Evolutionary conservation across 1,140 invertebrate genomes (phyloP).

Genomic region (Pinna nobilis): DNA sequence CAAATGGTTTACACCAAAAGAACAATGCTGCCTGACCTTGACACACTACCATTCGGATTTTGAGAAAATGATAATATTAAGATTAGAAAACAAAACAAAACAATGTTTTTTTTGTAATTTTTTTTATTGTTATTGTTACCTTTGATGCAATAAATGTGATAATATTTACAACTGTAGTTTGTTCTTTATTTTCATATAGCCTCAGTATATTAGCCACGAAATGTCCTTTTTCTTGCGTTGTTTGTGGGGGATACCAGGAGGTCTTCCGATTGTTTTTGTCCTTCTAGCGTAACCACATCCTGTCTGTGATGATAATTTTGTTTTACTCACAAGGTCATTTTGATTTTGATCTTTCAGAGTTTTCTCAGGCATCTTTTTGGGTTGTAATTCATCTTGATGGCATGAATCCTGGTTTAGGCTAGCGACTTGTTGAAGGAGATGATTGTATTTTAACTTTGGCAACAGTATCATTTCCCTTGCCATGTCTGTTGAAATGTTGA

Average conservation of each 20-base stretch:
- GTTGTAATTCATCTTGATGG: not conserved
- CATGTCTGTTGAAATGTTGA: not conserved
- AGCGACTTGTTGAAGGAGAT: not conserved
- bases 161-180: not conserved
- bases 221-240: slow-evolving; percentile 2
- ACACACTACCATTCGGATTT: slow-evolving; percentile 35
- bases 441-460: slow-evolving; percentile 9
- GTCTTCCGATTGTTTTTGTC: not conserved
- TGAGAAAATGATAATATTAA: slow-evolving; percentile 4
- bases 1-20: slow-evolving; percentile 38
- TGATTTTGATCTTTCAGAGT: not conserved
- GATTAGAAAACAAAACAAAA: slow-evolving; percentile 2
- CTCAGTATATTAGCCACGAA: slow-evolving; percentile 11
- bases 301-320: not conserved
- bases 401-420: not conserved
- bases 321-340: not conserved
- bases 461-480: slow-evolving; percentile 17
- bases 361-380: not conserved
- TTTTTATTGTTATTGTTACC: slow-evolving; percentile 1
- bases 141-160: not conserved
- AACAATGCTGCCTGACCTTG: slow-evolving; percentile 6
- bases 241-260: not conserved
- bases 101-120: not conserved
- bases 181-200: not conserved
- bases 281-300: not conserved